Conservation (phyloP, 2,113 vertebrate species). For the Scopus umbretta region DNA sequence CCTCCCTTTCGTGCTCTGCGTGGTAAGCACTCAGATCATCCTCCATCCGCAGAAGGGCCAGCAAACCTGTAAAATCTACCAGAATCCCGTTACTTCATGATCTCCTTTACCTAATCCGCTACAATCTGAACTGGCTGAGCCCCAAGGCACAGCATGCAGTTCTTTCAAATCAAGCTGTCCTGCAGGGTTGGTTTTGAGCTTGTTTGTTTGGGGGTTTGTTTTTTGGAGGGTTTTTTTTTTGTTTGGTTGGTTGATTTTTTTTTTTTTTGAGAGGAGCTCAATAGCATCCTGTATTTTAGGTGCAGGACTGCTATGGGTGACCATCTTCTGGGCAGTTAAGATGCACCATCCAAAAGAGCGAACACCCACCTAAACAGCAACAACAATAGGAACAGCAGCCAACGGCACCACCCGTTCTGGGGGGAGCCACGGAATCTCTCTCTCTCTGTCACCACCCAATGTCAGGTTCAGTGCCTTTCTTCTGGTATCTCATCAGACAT, state of each 20-base stretch:
- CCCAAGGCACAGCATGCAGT: accelerated
- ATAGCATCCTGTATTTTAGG: background rate
- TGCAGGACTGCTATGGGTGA: accelerated
- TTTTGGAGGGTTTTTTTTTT: background rate
- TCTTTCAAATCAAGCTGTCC: background rate
- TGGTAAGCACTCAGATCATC: background rate
- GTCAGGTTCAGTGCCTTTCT: background rate
- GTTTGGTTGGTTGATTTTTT: too few species aligned
- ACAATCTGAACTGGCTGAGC: background rate
- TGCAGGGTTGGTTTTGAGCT: background rate
- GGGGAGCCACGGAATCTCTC: background rate
- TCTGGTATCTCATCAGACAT: background rate
- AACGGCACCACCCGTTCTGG: background rate
- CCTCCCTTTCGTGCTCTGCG: too few species aligned
- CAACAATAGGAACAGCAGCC: accelerated
- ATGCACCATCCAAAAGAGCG: background rate
- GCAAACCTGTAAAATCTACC: background rate
- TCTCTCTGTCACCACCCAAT: background rate
- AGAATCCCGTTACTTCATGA: background rate
- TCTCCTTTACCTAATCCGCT: background rate
- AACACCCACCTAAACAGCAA: accelerated
- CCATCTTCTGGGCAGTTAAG: background rate
- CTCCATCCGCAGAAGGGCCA: background rate
- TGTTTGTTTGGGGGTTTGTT: too few species aligned
- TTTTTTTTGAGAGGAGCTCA: background rate